Evolutionary conservation across 1,140 invertebrate genomes (phyloP).

Genomic region (Vanessa tameamea): DNA sequence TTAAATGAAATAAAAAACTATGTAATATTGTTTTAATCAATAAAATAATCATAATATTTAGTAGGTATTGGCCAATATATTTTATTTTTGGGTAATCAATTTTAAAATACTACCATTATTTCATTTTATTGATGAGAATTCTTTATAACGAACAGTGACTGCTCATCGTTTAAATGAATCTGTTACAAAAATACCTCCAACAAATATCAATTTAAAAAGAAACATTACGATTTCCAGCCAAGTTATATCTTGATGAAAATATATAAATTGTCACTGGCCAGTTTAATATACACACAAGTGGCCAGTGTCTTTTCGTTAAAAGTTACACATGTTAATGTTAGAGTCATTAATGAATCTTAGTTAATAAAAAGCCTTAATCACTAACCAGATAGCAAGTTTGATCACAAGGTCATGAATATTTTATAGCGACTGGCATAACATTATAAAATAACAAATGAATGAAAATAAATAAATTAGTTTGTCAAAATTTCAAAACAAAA

Average conservation of each 20-base stretch:
- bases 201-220: background rate
- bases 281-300: constrained; percentile 29
- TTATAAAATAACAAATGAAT: constrained; percentile 61
- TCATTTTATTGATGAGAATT: no score
- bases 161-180: no score
- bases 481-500: constrained; percentile 31
- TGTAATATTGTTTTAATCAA: no score
- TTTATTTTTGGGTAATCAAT: no score
- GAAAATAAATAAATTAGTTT: constrained; percentile 31
- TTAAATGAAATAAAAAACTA: no score
- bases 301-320: constrained; percentile 14
- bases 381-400: constrained; percentile 31
- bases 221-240: constrained; percentile 28
- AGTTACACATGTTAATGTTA: constrained; percentile 23
- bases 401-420: background rate
- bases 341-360: constrained; percentile 18
- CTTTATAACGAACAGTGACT: no score
- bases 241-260: constrained; percentile 2
- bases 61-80: no score
- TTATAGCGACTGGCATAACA: constrained; percentile 60
- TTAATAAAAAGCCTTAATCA: constrained; percentile 22
- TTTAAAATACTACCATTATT: no score
- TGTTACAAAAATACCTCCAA: background rate
- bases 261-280: constrained; percentile 47
- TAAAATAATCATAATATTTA: no score